A percentile compares a stretch with the other conserved stretches of the same genome.
phyloP scores from a whole-genome alignment of 2,113 vertebrate genomes.

The Panurus biarmicus region DNA sequence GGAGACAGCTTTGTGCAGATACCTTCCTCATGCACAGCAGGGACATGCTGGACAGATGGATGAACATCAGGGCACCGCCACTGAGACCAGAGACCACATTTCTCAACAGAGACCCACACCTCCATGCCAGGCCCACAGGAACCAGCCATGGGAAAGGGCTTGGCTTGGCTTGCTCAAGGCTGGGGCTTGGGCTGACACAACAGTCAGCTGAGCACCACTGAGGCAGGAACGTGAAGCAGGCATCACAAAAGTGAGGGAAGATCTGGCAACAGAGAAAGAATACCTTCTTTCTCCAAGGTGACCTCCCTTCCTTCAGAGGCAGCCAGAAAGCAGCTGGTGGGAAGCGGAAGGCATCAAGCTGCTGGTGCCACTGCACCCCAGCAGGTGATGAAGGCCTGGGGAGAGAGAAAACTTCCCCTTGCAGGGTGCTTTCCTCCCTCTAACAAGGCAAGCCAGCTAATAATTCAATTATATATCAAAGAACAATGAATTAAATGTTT shows the following conservation, averaged over 20 bases:
- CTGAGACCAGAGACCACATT: not conserved
- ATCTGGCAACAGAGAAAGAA: not conserved
- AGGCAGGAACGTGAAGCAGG: not conserved
- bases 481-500: slow-evolving; percentile 52
- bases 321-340: not conserved
- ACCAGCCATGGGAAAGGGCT: not conserved
- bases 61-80: not conserved
- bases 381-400: not conserved
- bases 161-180: not conserved
- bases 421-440: slow-evolving; percentile 32
- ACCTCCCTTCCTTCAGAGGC: not conserved
- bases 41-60: not conserved
- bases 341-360: not conserved
- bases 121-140: fast-evolving
- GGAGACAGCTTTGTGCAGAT: not conserved
- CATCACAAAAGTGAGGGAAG: not conserved
- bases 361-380: not conserved
- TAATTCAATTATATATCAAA: slow-evolving; percentile 28
- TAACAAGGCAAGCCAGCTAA: slow-evolving; percentile 37
- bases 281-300: not conserved
- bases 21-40: not conserved
- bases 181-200: not conserved
- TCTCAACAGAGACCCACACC: not conserved
- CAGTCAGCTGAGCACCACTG: not conserved
- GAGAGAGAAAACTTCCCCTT: slow-evolving; percentile 5